Percentiles rank a stretch among this genome's conserved stretches.
phyloP scores from a whole-genome alignment of 37 sponge, comb jelly and placozoan genomes.

The Bolinopsis microptera region DNA sequence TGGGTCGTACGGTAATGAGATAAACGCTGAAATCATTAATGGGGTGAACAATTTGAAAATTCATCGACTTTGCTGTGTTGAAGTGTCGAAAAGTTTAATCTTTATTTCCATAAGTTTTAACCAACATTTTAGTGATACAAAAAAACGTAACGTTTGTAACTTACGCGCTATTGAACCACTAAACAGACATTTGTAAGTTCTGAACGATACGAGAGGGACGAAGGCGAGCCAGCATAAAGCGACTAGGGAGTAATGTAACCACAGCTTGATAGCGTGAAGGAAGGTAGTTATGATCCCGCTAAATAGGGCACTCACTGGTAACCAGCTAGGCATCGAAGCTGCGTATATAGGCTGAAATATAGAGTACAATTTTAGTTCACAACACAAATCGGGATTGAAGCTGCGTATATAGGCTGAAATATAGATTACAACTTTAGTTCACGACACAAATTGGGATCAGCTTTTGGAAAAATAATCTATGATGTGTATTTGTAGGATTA shows the following conservation, averaged over 20 bases:
- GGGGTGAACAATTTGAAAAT: too few relatives aligned
- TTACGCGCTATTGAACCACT: conserved; percentile 4
- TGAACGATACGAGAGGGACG: conserved; percentile 83
- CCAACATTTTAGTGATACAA: too few relatives aligned
- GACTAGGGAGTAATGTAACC: conserved; percentile 85
- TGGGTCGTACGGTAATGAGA: neutral
- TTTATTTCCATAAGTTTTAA: too few relatives aligned
- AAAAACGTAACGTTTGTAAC: too few relatives aligned
- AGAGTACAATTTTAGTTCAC: conserved; percentile 61
- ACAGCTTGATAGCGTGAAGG: conserved; percentile 68
- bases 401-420: conserved; percentile 74
- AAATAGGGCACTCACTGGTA: conserved; percentile 72
- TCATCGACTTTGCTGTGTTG: too few relatives aligned
- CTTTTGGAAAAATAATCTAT: too few relatives aligned
- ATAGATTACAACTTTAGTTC: too few relatives aligned
- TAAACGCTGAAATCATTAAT: neutral
- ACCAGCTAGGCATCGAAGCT: conserved; percentile 75
- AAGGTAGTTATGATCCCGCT: conserved; percentile 68
- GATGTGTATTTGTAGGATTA: too few relatives aligned
- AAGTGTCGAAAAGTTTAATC: too few relatives aligned
- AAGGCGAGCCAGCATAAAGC: conserved; percentile 84
- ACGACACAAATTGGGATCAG: too few relatives aligned
- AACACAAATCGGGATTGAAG: conserved; percentile 78
- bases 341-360: conserved; percentile 81
- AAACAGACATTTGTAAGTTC: conserved; percentile 32